Conservation (phyloP, 2,797 vertebrate genomes). For the Pelodytes ibericus region DNA sequence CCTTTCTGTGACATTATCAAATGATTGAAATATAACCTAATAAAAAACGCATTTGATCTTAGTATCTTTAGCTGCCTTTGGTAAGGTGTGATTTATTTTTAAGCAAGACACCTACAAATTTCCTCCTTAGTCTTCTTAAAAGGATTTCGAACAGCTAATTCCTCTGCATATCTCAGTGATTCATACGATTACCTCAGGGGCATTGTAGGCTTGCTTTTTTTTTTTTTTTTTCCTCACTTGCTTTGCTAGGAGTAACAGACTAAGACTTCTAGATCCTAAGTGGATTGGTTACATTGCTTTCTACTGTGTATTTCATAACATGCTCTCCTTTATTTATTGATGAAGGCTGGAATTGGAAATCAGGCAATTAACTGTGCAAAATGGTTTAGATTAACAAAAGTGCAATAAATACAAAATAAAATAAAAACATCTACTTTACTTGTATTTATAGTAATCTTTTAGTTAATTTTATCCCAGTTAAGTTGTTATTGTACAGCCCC, state of each 20-base stretch:
- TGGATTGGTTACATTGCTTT: conserved; percentile 32
- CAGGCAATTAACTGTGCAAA: background rate
- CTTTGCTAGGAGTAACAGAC: background rate
- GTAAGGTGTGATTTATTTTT: conserved; percentile 37
- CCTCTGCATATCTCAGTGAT: conserved; percentile 20
- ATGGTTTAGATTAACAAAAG: no score
- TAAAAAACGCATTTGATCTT: conserved; percentile 32
- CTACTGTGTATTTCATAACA: background rate
- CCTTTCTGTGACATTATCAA: conserved; percentile 40
- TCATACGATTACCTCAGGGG: conserved; percentile 29
- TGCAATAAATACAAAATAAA: no score
- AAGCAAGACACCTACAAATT: conserved; percentile 25
- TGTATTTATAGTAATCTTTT: no score
- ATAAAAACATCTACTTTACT: no score
- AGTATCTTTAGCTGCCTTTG: conserved; percentile 11
- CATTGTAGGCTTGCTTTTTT: conserved; percentile 20
- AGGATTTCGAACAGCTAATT: conserved; percentile 40
- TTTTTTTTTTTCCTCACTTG: conserved; percentile 13
- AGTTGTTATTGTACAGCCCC: no score
- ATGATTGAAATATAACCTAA: conserved; percentile 37
- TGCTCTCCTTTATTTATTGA: background rate
- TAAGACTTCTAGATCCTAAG: conserved; percentile 14
- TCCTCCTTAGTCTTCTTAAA: conserved; percentile 6
- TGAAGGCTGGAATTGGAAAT: background rate
- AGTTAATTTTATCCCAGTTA: no score